Evolutionary conservation across 2,113 vertebrate genomes (phyloP), one percentile per base, ranked within the genome.

Genomic region (Thermophis baileyi): DNA sequence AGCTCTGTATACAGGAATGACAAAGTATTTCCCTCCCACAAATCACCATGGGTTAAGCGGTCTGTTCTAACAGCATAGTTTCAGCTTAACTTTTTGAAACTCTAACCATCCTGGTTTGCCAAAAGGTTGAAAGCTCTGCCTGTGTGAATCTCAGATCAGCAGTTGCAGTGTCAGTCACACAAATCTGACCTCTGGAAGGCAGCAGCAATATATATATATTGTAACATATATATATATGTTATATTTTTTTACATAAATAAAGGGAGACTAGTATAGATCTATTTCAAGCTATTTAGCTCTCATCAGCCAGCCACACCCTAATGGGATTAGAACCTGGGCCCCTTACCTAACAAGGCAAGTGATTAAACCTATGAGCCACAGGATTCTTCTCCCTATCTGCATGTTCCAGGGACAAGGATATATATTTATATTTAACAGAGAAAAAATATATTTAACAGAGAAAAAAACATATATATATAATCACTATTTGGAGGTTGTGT

Each of bases 101-200:
- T 46, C 0, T 0, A 50, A 0, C 6, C 92, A 86, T 60, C 3
- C 24, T 27, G 35, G 0, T 40, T 40, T 92, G 7, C 0, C 12
- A 22, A 89, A 25, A 50, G 92, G 51, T 24, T 69, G 3, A 92
- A 90, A 16, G 89, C 2, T 96, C 2, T 96, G 50, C 4, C 18
- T 51, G 49, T 30, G 90, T 87, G 47, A 89, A 25, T 30, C 89
- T 90, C 55, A 87, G 92, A 44, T 44, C n/a, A 74, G 2, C 57
- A n/a, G 11, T 87, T 93, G 69, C 93, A 93, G 4, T 89, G 81
- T 85, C 93, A 93, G 55, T 53, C 40, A n/a, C 63, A 69, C 30
- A 81, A 40, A 81, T 81, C 51, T 89, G 1, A 4, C 40, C 92
- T 88, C 92, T 93, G 92, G 53, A 25, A 69, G 30, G 91, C 46